Evolutionary conservation across 2,113 vertebrate species (phyloP).

Genomic region (Elephantulus edwardii): DNA sequence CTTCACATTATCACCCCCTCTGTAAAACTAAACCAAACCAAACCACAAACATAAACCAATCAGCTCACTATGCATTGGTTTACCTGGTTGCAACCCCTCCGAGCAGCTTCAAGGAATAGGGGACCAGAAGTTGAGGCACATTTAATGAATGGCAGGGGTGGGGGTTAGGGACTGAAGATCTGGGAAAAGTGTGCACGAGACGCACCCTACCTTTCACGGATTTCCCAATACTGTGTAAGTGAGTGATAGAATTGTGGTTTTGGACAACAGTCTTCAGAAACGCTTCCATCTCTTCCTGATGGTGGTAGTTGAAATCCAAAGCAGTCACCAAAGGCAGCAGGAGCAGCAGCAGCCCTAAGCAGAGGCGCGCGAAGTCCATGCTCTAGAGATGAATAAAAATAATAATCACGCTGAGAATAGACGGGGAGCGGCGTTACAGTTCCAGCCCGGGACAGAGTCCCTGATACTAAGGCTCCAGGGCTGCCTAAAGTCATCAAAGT

Average conservation of each 20-base stretch:
- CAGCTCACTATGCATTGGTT: not conserved
- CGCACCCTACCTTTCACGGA: conserved; percentile 87
- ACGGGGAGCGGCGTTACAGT: not conserved
- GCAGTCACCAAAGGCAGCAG: conserved; percentile 64
- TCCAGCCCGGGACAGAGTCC: not conserved
- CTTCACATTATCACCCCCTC: not conserved
- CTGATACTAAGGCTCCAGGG: rapidly evolving
- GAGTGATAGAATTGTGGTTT: conserved; percentile 81
- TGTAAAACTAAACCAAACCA: no score
- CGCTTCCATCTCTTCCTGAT: conserved; percentile 80
- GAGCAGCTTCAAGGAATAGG: not conserved
- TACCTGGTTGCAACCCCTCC: not conserved
- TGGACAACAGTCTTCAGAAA: conserved; percentile 82
- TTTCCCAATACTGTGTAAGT: conserved; percentile 88
- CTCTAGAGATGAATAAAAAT: conserved; percentile 42
- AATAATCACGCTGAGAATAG: not conserved
- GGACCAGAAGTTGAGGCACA: not conserved
- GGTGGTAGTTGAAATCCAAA: conserved; percentile 89
- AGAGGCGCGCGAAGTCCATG: conserved; percentile 68
- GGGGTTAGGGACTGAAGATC: no score
- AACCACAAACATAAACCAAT: not conserved
- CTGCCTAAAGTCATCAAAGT: not conserved
- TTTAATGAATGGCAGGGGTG: not conserved
- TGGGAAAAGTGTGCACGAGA: not conserved
- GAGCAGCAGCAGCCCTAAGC: conserved; percentile 71